Evolutionary conservation across 2,797 vertebrate genomes (phyloP).

Genomic region (Etheostoma perlongum): DNA sequence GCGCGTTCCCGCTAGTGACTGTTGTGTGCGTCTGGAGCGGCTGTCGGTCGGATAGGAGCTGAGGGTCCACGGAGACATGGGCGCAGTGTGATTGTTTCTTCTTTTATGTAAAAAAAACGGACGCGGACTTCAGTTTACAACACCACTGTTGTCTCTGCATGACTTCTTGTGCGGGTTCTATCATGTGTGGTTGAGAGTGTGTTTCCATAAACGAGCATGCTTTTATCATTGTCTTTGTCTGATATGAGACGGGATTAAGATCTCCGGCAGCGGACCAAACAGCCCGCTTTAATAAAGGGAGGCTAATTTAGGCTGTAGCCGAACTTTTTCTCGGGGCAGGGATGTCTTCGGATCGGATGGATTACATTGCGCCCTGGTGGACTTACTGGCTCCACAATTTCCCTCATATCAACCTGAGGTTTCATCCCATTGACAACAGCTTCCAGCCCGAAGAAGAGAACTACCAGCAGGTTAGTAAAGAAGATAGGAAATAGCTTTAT

Average conservation of each 20-base stretch:
- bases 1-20: conserved; percentile 67
- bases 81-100: conserved; percentile 31
- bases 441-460: conserved; percentile 88
- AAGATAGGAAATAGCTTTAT: neutral
- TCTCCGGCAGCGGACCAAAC: conserved; percentile 52
- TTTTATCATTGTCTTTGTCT: conserved; percentile 74
- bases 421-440: conserved; percentile 85
- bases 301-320: conserved; percentile 55
- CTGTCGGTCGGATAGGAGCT: conserved; percentile 51
- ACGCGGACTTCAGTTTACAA: neutral
- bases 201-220: conserved; percentile 45
- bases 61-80: conserved; percentile 50
- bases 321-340: conserved; percentile 62
- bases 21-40: conserved; percentile 52
- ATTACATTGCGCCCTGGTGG: conserved; percentile 93
- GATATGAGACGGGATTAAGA: conserved; percentile 73
- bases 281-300: conserved; percentile 28
- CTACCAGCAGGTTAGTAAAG: conserved; percentile 91
- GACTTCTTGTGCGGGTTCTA: conserved; percentile 25
- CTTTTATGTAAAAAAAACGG: neutral
- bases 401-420: conserved; percentile 88
- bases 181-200: conserved; percentile 18
- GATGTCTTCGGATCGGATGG: conserved; percentile 86
- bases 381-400: conserved; percentile 93
- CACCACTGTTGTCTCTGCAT: neutral